phyloP scores from a whole-genome alignment of 2,113 vertebrate genomes.

The Antigone vipio region DNA sequence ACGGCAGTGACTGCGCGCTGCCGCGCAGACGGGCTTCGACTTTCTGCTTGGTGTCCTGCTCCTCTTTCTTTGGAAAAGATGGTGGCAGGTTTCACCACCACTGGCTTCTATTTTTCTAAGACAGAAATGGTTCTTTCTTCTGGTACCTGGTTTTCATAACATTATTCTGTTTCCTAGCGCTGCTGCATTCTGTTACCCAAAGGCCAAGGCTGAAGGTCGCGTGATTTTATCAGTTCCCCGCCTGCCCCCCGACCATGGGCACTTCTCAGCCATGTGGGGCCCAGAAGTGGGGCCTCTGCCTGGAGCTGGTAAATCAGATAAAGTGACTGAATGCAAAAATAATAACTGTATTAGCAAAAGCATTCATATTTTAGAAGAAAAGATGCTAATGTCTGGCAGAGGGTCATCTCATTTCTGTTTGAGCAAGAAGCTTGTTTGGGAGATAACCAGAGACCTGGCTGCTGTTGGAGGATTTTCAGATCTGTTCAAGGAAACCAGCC shows the following conservation, averaged over 20 bases:
- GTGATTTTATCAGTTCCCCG: neutral
- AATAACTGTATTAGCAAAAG: neutral
- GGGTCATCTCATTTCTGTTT: neutral
- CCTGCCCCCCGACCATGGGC: neutral
- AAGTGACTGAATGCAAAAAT: neutral
- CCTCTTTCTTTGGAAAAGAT: slow-evolving; percentile 4
- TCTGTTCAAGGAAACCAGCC: neutral
- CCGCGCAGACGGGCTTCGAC: neutral
- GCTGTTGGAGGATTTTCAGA: neutral
- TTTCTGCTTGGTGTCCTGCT: neutral
- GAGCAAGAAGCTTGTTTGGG: neutral
- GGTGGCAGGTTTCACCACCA: slow-evolving; percentile 10
- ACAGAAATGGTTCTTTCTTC: slow-evolving; percentile 43
- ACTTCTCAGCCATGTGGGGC: neutral
- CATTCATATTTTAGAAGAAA: neutral
- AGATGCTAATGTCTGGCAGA: neutral
- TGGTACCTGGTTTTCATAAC: slow-evolving; percentile 37
- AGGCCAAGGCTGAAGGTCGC: neutral
- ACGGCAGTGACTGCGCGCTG: neutral
- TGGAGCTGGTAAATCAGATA: neutral
- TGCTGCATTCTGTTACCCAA: neutral
- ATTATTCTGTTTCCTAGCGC: neutral
- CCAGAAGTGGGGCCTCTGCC: neutral
- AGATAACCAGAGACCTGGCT: neutral
- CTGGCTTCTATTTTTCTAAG: neutral